Conservation (phyloP, 2,888 invertebrate species). For the Calameuta idolon region DNA sequence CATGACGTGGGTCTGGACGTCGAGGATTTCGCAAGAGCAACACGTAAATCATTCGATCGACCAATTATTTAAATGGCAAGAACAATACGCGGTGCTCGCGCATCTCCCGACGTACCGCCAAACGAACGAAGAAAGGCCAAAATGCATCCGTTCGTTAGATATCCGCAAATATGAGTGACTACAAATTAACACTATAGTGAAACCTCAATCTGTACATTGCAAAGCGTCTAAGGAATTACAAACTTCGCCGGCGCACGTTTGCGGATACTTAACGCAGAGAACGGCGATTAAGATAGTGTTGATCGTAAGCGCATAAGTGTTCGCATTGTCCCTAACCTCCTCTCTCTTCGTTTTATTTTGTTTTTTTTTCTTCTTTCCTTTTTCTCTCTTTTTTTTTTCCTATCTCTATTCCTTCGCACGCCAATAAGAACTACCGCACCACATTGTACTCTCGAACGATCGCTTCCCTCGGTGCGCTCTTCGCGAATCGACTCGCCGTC, state of each 20-base stretch:
- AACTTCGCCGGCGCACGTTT: constrained; percentile 25
- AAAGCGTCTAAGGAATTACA: constrained; percentile 28
- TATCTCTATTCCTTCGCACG: background rate
- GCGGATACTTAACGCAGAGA: constrained; percentile 26
- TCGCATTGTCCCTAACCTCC: background rate
- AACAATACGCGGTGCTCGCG: background rate
- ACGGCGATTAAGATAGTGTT: background rate
- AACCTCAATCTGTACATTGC: constrained; percentile 35
- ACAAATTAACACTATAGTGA: constrained; percentile 22
- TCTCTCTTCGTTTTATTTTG: background rate
- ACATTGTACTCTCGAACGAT: background rate
- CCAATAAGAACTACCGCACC: background rate
- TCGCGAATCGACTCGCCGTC: background rate
- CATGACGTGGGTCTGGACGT: background rate
- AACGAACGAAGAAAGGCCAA: background rate
- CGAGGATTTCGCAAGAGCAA: background rate
- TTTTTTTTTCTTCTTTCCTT: background rate
- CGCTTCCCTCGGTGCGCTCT: background rate
- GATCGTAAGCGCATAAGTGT: background rate
- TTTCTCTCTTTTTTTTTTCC: background rate
- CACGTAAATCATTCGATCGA: background rate
- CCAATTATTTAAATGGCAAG: background rate
- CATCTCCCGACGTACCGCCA: background rate
- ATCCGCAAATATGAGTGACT: constrained; percentile 30
- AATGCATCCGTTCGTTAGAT: constrained; percentile 6